Evolutionary conservation across 2,888 invertebrate species (phyloP), one percentile per base, ranked within the genome.

Genomic region (Lochmaea crataegi): DNA sequence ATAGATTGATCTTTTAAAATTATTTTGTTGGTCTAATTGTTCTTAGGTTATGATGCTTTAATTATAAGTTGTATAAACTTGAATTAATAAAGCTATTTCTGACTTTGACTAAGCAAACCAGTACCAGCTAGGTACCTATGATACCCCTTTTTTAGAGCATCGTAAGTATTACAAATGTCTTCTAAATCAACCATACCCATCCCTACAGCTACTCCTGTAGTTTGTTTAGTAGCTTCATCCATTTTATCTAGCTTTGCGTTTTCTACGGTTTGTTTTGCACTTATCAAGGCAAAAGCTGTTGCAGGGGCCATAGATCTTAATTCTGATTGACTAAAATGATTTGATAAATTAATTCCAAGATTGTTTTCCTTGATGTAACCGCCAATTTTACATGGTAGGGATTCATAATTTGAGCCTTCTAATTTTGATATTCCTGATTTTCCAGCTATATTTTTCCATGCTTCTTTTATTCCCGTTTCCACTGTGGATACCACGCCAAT

Each of bases 101-200:
- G n/a, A n/a, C n/a, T n/a, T n/a, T n/a, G n/a, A n/a, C n/a, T n/a
- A n/a, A n/a, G n/a, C n/a, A n/a, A n/a, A n/a, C n/a, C n/a, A n/a
- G n/a, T n/a, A n/a, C n/a, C n/a, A n/a, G n/a, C n/a, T n/a, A n/a
- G n/a, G n/a, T n/a, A n/a, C n/a, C n/a, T n/a, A 83, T 93, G 94
- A 83, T 97, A 96, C n/a, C 95, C 93, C 77, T 91, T 90, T 82
- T 92, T 92, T 22, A 98, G 87, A 18, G 92, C 90, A 74, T 92
- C 91, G 82, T 94, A 92, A 9, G 95, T 94, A 18, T 91, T 90
- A 81, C 94, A 94, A 11, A 98, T 94, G 86, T 97, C 96, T 74
- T 92, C 90, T 67, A 99, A 88, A 85, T 97, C 96, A 68, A 95
- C 92, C 96, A 99, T 97, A 53, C 98, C 98, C 90, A 96, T 95